phyloP scores from a whole-genome alignment of 2,797 vertebrate species.

The Rousettus madagascariensis region DNA sequence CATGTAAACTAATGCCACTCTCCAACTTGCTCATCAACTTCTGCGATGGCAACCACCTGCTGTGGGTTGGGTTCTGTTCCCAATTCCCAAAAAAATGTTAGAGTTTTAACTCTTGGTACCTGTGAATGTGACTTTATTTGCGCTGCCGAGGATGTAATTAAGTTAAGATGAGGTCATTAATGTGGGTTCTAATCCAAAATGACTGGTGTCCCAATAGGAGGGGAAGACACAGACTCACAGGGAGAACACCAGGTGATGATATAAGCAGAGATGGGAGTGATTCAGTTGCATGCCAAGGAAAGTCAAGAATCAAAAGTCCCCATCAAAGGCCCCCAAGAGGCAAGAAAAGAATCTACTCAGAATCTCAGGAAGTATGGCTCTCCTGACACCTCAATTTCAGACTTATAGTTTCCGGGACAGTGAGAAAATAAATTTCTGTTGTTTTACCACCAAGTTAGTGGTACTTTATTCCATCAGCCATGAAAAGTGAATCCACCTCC shows the following conservation, averaged over 20 bases:
- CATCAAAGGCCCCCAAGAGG: too few relatives aligned
- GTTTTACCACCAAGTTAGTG: not conserved
- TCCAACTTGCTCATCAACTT: not conserved
- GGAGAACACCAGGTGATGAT: not conserved
- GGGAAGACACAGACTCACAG: not conserved
- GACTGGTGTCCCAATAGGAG: not conserved
- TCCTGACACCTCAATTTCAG: not conserved
- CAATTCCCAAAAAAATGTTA: not conserved
- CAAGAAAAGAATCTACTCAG: not conserved
- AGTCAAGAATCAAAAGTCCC: too few relatives aligned
- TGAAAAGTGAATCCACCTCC: not conserved
- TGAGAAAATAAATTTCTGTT: not conserved
- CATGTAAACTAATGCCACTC: not conserved
- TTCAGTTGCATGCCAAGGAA: accelerated
- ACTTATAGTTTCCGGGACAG: not conserved
- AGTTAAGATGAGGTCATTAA: not conserved
- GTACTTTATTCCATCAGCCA: not conserved
- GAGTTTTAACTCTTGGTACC: not conserved
- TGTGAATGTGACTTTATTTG: not conserved
- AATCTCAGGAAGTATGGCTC: too few relatives aligned
- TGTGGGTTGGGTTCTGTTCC: not conserved
- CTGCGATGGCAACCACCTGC: not conserved
- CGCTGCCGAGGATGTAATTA: not conserved
- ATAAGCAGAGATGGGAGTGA: not conserved
- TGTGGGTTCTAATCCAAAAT: too few relatives aligned